Evolutionary conservation across 2,113 vertebrate genomes (phyloP).

Genomic region (Cairina moschata): DNA sequence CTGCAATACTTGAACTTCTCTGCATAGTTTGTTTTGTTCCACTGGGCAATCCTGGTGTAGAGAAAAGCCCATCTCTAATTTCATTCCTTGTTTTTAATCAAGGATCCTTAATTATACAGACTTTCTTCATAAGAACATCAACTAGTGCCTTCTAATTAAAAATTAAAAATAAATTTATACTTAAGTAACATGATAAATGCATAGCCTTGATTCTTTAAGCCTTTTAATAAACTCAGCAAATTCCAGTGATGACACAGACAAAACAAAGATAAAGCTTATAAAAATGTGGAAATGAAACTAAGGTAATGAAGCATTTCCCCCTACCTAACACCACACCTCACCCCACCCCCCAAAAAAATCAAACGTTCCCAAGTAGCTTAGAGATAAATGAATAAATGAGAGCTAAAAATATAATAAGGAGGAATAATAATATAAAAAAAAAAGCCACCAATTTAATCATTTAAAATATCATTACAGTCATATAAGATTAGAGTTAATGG

Average conservation of each 20-base stretch:
- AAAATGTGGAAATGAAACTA: slow-evolving; percentile 70
- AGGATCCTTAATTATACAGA: slow-evolving; percentile 14
- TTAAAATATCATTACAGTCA: slow-evolving; percentile 63
- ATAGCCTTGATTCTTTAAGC: slow-evolving; percentile 17
- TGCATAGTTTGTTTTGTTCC: slow-evolving; percentile 29
- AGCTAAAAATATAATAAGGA: slow-evolving; percentile 50
- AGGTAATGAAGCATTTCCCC: slow-evolving; percentile 64
- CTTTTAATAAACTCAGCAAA: slow-evolving; percentile 69
- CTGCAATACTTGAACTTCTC: slow-evolving; percentile 13
- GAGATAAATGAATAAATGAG: slow-evolving; percentile 49
- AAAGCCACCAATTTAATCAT: slow-evolving; percentile 68
- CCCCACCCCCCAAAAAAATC: background rate
- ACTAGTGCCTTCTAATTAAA: slow-evolving; percentile 39
- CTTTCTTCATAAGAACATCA: slow-evolving; percentile 33
- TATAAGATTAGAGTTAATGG: slow-evolving; percentile 67
- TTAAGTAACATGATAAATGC: slow-evolving; percentile 1
- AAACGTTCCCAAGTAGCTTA: slow-evolving; percentile 30
- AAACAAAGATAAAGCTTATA: slow-evolving; percentile 46
- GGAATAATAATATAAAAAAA: background rate
- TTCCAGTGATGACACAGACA: slow-evolving; percentile 45
- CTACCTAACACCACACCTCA: no score
- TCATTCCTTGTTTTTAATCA: slow-evolving; percentile 59
- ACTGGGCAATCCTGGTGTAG: background rate
- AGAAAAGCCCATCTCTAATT: slow-evolving; percentile 19
- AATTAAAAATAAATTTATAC: slow-evolving; percentile 2